Conservation (phyloP, 2,113 vertebrate genomes). For the Gadus chalcogrammus region DNA sequence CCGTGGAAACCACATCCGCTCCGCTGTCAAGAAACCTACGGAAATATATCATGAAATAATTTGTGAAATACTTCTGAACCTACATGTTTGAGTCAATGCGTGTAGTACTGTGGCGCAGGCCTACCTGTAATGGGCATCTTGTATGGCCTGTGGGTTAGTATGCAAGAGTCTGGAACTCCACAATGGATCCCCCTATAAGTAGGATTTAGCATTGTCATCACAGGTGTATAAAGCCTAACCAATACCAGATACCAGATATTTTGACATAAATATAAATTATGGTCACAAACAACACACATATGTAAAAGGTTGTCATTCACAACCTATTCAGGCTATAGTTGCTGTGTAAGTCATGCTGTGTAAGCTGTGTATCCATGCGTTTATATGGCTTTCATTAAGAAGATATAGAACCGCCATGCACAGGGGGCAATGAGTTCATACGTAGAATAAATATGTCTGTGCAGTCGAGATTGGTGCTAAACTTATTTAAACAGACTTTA, state of each 20-base stretch:
- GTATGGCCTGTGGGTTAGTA: slow-evolving; percentile 72
- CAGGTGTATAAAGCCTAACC: no score
- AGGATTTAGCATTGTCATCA: background rate
- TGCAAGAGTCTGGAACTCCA: slow-evolving; percentile 78
- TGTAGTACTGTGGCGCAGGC: background rate
- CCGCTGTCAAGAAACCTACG: slow-evolving; percentile 73
- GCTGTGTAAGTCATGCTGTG: no score
- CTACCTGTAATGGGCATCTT: slow-evolving; percentile 73
- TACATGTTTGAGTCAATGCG: background rate
- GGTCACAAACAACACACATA: background rate
- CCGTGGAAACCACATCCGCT: slow-evolving; percentile 75
- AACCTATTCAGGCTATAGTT: no score
- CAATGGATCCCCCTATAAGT: slow-evolving; percentile 72
- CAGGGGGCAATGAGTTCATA: no score
- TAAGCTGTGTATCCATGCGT: no score
- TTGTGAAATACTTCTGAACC: background rate
- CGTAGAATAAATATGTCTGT: no score
- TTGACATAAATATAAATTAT: background rate
- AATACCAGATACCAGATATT: no score
- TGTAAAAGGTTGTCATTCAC: no score
- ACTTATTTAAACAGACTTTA: no score
- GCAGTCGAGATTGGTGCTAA: no score
- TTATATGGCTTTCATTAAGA: no score
- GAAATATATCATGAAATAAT: slow-evolving; percentile 2
- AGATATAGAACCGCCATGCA: no score